Evolutionary conservation across 1,140 invertebrate species (phyloP), one percentile per base, ranked within the genome.

Genomic region (Periplaneta americana): DNA sequence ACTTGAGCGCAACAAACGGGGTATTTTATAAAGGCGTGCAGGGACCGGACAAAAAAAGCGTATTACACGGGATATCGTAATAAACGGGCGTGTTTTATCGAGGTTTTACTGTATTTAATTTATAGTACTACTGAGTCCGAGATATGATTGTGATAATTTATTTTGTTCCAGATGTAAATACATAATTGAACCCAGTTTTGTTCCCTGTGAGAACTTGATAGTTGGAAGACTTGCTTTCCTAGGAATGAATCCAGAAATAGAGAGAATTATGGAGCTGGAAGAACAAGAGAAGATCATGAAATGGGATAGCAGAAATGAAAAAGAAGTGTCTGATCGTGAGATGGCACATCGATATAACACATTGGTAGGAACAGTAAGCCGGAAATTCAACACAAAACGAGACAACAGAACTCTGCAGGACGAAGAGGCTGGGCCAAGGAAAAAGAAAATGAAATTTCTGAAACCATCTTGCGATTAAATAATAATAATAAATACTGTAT

Each of bases 221-320:
- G 95, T 95, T 86, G 96, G 96, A 10, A 89, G 96, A 84, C 88
- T 96, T 75, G 97, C 96, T 82, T 98, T 93, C 87, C 93, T 93
- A 84, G 96, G 96, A 17, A 96, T 96, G 91, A 98, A 98, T 89
- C 95, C 95, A 57, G 95, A 95, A 88, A 92, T 98, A 83, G 96
- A 98, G 87, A 91, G 91, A 82, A 82, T 95, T 11, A 93, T 96
- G 91, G 86, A 88, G 83, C 81, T 85, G 34, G 92, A 93, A 84
- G 84, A 89, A 80, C 89, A 90, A 66, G 79, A 37, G n/a, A 88
- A 87, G 34, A 88, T 36, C 86, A 89, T 83, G 84, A 87, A 79
- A 39, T 79, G 83, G 1, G 87, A 90, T 36, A 87, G 86, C 34
- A 86, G 89, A 74, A 89, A 90, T 84, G 90, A 92, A 83, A 91